Conservation (phyloP, 2,113 vertebrate genomes). For the Felis chaus region DNA sequence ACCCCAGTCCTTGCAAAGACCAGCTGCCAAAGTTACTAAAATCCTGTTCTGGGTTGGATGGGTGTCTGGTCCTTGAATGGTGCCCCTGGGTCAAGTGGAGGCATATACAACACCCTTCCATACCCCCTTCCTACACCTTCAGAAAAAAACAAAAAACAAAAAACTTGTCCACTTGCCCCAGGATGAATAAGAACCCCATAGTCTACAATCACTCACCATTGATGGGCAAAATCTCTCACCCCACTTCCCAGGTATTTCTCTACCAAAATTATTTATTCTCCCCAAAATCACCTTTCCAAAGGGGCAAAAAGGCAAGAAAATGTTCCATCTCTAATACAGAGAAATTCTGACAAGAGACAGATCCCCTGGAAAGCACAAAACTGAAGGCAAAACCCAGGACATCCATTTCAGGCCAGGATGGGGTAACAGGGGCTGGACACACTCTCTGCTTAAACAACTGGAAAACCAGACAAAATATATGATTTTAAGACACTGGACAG, state of each 20-base stretch:
- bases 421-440: neutral
- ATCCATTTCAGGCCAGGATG: neutral
- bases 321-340: neutral
- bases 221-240: neutral
- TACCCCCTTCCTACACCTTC: neutral
- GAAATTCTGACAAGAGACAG: neutral
- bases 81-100: too few species aligned
- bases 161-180: neutral
- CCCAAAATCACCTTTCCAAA: neutral
- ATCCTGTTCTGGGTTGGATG: neutral
- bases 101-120: fast-evolving
- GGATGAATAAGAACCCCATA: neutral
- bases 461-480: neutral
- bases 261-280: too few species aligned
- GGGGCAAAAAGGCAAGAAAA: neutral
- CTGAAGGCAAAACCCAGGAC: neutral
- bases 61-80: neutral
- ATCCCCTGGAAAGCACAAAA: neutral
- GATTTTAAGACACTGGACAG: neutral
- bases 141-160: too few species aligned
- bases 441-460: neutral
- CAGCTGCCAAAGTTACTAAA: neutral
- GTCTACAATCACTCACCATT: neutral
- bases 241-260: neutral
- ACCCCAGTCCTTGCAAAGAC: too few species aligned